Base-by-base conservation (phyloP, 2,797 vertebrate genomes). In the Leptodactylus fallax region DNA sequence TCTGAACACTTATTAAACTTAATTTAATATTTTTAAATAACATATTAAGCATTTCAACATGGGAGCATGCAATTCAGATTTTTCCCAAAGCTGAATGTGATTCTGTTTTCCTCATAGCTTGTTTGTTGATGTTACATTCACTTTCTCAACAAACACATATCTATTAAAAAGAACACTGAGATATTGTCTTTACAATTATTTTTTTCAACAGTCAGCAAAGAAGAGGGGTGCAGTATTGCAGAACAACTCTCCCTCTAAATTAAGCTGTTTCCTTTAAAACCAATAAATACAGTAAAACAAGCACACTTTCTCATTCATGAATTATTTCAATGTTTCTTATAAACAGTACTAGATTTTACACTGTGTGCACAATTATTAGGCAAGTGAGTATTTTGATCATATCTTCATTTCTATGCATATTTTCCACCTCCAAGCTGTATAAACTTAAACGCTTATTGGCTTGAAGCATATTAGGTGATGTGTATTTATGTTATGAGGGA, bases 91-190 rank as follows among this genome's bases (percentile, higher is more conserved):
- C n/a, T 23, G 11, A 23, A 23, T 65, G 12, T 65, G n/a, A 23
- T 65, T 65, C 10, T 11, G 61, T 65, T 65, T 65, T 65, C 10
- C n/a, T 65, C 61, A 65, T 16, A 9, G 61, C 61, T 65, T n/a
- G n/a, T 25, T 23, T 65, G 61, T 65, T 65, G 61, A 25, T 25
- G n/a, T 25, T 65, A 63, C 61, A 65, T 25, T 65, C 9, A 13
- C n/a, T 65, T 65, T 65, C 61, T 65, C n/a, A 65, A 65, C n/a
- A 65, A 65, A 65, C 61, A 65, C n/a, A 25, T 65, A 65, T 65
- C 61, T 65, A 65, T 65, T 65, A 65, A 65, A 65, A 25, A 65
- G 61, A 25, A 65, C 61, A 65, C 61, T 23, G n/a, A 5, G n/a
- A 65, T 23, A 65, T 65, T 65, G 61, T 65, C 9, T 65, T 65